Base-by-base conservation (phyloP, 2,888 invertebrate genomes). In the Meiosimyza platycephala region DNA sequence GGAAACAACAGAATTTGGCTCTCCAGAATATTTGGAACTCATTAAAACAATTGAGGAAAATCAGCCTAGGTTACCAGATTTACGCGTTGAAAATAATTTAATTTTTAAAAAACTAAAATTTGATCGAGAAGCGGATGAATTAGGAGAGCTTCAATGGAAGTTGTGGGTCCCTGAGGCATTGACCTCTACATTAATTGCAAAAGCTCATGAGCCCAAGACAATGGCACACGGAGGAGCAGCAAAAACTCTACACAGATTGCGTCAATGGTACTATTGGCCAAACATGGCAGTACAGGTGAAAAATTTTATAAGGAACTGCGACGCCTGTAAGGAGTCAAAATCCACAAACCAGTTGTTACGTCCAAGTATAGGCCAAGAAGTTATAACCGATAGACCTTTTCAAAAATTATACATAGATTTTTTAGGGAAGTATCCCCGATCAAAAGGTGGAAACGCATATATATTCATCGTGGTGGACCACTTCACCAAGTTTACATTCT, bases 241-340 rank as follows among this genome's bases (percentile, higher is more conserved):
- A 9, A 77, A 77, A 69, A 77, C 76, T 0, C 22, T 74, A 0
- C n/a, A 67, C 2, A 50, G 71, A 3, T 3, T 76, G 9, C 22
- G 52, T 11, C 54, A 68, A 48, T 59, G 63, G 16, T 78, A 67
- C 22, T 78, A 72, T 50, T 79, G 79, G 78, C 78, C 79, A 13
- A 54, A 64, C 22, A 74, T 79, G 72, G 55, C 52, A 11, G 63
- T 40, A 0, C 75, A 79, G 9, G 75, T 79, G 0, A 50, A 60
- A 15, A 40, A 54, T 4, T 74, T 47, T 47, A 51, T 77, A 15
- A 6, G 48, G 0, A 18, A 64, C 3, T 76, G 77, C 22, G 57
- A 47, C 9, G 13, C 64, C 0, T 78, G 75, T 48, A 76, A 72
- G 51, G 50, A 63, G 50, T 13, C 48, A n/a, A 63, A 63, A 50